Evolutionary conservation across 1,140 invertebrate genomes (phyloP), one percentile per base, ranked within the genome.

Genomic region (Tetramorium simillimum): DNA sequence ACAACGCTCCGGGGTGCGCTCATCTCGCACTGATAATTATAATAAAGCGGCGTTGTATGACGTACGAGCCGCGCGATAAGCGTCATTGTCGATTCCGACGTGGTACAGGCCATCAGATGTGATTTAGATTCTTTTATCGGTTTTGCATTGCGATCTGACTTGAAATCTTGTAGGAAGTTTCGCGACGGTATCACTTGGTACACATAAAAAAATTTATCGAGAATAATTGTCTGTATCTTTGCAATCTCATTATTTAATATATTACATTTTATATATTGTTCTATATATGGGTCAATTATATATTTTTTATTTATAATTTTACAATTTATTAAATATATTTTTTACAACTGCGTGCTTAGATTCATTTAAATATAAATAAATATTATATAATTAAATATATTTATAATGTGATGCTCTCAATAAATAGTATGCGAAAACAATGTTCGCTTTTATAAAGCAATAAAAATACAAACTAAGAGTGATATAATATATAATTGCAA

Each of bases 21-120:
- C 89, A 77, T 91, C 90, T 92, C 90, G 70, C 86, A 86, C 77
- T 91, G 92, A 93, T 93, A 94, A 94, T 94, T 94, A 93, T 89
- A 93, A 93, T 92, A 85, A 90, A 90, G 89, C 69, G 87, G 70
- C 72, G 49, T 90, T 82, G 24, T 70, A 51, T 73, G 78, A 85
- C 63, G n/a, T 49, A 65, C 46, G 75, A 67, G 70, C 76, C 10
- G n/a, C 1, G 60, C 10, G 40, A 73, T 84, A 86, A 86, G 73
- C 75, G 80, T 72, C 40, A 60, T 65, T 75, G n/a, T 62, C 70
- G 46, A 53, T 86, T 60, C 63, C n/a, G 24, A 0, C 12, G 0
- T 6, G n/a, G 37, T 67, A 75, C 18, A 43, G 14, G 7, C 51
- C 4, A 73, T 84, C 53, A 33, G 18, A 73, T 60, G 40, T 46